Percentiles rank a stretch among this genome's conserved stretches.
Conservation (phyloP, 2,888 invertebrate genomes). For the Geophilus truncorum region DNA sequence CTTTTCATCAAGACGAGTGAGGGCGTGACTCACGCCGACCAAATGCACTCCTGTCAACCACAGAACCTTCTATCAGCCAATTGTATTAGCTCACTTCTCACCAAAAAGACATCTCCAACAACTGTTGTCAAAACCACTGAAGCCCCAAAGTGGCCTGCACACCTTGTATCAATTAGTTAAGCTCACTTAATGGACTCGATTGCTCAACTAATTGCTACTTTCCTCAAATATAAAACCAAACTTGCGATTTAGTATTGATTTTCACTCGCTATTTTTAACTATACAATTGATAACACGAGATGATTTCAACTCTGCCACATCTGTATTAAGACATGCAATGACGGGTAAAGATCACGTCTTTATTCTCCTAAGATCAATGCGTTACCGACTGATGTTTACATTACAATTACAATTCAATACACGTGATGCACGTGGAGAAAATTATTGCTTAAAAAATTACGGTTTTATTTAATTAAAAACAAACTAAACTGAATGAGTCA, state of each 20-base stretch:
- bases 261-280: background rate
- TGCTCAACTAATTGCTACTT: background rate
- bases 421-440: too few species aligned
- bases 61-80: background rate
- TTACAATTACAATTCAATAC: too few species aligned
- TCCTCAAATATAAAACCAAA: background rate
- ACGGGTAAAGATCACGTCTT: too few species aligned
- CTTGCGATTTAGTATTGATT: background rate
- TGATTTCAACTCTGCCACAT: too few species aligned
- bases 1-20: background rate
- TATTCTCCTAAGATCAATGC: too few species aligned
- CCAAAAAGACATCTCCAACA: conserved; percentile 4
- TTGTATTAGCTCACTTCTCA: conserved; percentile 4
- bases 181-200: background rate
- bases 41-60: background rate
- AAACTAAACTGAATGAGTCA: too few species aligned
- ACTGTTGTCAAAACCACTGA: conserved; percentile 4
- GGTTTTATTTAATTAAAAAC: too few species aligned
- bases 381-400: too few species aligned
- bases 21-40: background rate
- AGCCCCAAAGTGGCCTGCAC: background rate
- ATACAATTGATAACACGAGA: too few species aligned
- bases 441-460: too few species aligned
- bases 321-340: too few species aligned
- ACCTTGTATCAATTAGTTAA: background rate